Base-by-base conservation (phyloP, 2,888 invertebrate species). In the Strigamia crassipes region DNA sequence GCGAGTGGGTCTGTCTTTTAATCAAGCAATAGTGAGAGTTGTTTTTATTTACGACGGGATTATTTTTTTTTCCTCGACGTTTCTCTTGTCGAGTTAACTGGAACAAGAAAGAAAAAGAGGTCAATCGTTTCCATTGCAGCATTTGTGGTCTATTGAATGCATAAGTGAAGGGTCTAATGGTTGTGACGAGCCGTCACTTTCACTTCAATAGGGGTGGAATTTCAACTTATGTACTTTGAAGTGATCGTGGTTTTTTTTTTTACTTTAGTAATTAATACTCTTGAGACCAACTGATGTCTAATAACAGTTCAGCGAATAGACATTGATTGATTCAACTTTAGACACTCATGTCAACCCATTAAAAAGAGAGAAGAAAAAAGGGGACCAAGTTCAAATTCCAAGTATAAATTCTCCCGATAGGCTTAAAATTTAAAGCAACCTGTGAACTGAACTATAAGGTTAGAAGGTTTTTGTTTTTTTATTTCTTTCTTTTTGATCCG, bases 141-240 rank as follows among this genome's bases (percentile, higher is more conserved):
- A 18, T 56, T 56, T 18, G 18, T 73, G 73, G 13, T 23, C 12
- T 23, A 66, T 66, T 66, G 61, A 66, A 66, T 73, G 73, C 73
- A 51, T 27, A 73, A 73, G 73, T 31, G 56, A 73, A 73, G 73
- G 38, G 73, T 73, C 27, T 73, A 31, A 73, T 31, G 56, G 56
- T 18, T 56, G 18, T 56, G 56, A 56, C n/a, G 56, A 56, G 56
- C 23, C 31, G 73, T 73, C 73, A 73, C 73, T 73, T 73, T 73
- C 73, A 15, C 73, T 73, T 6, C 13, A 73, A 27, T 27, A 31
- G n/a, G 73, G 73, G 73, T n/a, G n/a, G 73, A 73, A 73, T 31
- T 73, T 73, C 12, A 73, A 56, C 56, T n/a, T 56, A 56, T 46
- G 56, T 56, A 56, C 56, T 56, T 56, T 56, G 18, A 56, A 56